phyloP scores from a whole-genome alignment of 2,888 invertebrate species.

The Andricus quercusramuli region DNA sequence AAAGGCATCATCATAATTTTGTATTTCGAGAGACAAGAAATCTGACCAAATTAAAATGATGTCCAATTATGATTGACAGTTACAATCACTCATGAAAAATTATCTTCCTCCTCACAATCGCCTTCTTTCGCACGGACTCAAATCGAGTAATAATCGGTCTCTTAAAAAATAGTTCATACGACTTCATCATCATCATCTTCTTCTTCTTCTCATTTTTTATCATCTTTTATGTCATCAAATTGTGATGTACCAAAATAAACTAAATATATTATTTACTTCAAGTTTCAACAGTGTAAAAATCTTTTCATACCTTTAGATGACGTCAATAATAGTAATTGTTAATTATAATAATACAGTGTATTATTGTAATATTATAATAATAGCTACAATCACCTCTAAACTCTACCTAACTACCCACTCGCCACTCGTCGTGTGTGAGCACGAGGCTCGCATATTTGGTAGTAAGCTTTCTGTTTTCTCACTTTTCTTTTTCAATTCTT shows the following conservation, averaged over 20 bases:
- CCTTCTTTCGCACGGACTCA: slow-evolving; percentile 67
- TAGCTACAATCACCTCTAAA: slow-evolving; percentile 75
- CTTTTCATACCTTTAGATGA: slow-evolving; percentile 78
- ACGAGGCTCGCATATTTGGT: slow-evolving; percentile 72
- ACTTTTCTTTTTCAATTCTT: slow-evolving; percentile 42
- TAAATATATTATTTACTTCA: slow-evolving; percentile 80
- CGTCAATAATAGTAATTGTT: slow-evolving; percentile 79
- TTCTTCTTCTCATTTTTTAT: slow-evolving; percentile 63
- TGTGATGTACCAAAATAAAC: slow-evolving; percentile 82
- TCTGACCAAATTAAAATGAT: not conserved
- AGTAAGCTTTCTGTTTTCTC: slow-evolving; percentile 71
- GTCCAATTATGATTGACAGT: not conserved
- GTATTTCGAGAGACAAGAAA: too few species aligned
- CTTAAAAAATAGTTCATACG: slow-evolving; percentile 77
- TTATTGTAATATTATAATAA: slow-evolving; percentile 77
- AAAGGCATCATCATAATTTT: slow-evolving; percentile 25
- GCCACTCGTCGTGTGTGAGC: slow-evolving; percentile 52
- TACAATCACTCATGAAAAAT: slow-evolving; percentile 19
- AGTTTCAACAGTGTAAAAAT: slow-evolving; percentile 80
- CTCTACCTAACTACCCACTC: slow-evolving; percentile 73
- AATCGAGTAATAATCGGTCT: slow-evolving; percentile 75
- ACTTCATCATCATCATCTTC: slow-evolving; percentile 63
- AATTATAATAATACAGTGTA: slow-evolving; percentile 78
- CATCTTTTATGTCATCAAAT: slow-evolving; percentile 74
- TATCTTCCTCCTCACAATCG: slow-evolving; percentile 47